These are phyloP conservation scores for Hydra vulgaris DNA, from an alignment of 30 jellyfish, hydroid and myxozoan genomes.

Conservation along the genomic window DNA sequence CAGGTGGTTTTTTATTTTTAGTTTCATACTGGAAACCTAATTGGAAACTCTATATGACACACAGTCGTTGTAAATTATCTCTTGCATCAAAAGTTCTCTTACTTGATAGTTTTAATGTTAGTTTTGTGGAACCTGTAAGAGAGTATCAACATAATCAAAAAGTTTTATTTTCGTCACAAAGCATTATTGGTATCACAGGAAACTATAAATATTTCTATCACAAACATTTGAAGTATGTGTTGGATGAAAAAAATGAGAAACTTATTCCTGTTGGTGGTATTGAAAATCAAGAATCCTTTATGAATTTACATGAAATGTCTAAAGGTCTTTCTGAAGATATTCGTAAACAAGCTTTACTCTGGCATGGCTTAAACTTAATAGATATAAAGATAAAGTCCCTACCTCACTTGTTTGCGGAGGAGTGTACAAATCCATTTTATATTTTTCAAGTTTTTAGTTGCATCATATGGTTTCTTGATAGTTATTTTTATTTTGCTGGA, in stretches of 20 bases:
- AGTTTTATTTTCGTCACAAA: background rate
- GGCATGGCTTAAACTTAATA: slow-evolving; percentile 51
- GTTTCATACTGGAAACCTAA: slow-evolving; percentile 77
- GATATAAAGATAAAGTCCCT: slow-evolving; percentile 56
- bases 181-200: background rate
- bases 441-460: slow-evolving; percentile 83
- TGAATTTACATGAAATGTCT: slow-evolving; percentile 21
- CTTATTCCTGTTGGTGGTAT: slow-evolving; percentile 9
- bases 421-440: slow-evolving; percentile 89
- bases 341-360: slow-evolving; percentile 16
- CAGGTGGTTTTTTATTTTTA: slow-evolving; percentile 50
- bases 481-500: slow-evolving; percentile 71
- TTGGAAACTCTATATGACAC: slow-evolving; percentile 47
- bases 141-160: background rate
- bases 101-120: slow-evolving; percentile 40
- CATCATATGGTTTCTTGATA: slow-evolving; percentile 81
- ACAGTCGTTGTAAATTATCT: slow-evolving; percentile 35
- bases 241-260: background rate
- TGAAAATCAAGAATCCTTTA: slow-evolving; percentile 26
- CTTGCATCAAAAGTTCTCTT: slow-evolving; percentile 34
- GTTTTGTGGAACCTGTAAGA: slow-evolving; percentile 17
- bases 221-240: slow-evolving; percentile 33
- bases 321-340: slow-evolving; percentile 38
- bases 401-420: slow-evolving; percentile 49
- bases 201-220: slow-evolving; percentile 25